Conservation (phyloP, 2,113 vertebrate genomes). For the Xiphophorus couchianus region DNA sequence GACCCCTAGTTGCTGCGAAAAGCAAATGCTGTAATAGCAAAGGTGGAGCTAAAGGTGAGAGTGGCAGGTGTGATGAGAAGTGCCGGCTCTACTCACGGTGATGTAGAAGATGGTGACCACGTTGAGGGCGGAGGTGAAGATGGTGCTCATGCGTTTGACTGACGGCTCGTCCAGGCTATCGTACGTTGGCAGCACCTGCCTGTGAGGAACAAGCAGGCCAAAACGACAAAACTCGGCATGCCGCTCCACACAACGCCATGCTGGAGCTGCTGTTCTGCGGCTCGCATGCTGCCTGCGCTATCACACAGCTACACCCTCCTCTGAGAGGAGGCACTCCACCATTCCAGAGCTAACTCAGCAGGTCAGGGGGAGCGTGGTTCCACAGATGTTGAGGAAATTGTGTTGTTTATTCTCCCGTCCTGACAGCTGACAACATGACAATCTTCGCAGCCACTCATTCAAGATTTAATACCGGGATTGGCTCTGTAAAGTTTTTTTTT, state of each 20-base stretch:
- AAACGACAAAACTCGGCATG: conserved; percentile 31
- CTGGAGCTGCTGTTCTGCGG: not conserved
- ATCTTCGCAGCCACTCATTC: conserved; percentile 21
- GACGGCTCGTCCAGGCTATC: conserved; percentile 97
- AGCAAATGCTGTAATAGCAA: not conserved
- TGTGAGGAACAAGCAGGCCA: conserved; percentile 67
- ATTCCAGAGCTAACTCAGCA: not conserved
- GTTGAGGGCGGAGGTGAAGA: conserved; percentile 93
- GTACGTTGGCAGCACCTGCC: conserved; percentile 97
- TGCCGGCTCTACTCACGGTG: conserved; percentile 82
- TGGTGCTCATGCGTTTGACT: conserved; percentile 98
- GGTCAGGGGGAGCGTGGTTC: not conserved
- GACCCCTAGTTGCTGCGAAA: not conserved
- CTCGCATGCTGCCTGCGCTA: not conserved
- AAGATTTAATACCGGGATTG: conserved; percentile 20
- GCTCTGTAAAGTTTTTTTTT: conserved; percentile 34
- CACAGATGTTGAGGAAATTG: conserved; percentile 3
- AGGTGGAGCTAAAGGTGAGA: not conserved
- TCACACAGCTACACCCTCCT: conserved; percentile 1
- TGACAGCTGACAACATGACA: conserved; percentile 43
- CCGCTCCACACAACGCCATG: conserved; percentile 11
- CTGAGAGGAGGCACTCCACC: not conserved
- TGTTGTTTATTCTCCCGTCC: not conserved
- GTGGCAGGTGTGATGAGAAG: not conserved
- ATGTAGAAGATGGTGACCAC: conserved; percentile 98